phyloP scores from a whole-genome alignment of 1,140 invertebrate genomes.

The Pseudobourletiella spinata region DNA sequence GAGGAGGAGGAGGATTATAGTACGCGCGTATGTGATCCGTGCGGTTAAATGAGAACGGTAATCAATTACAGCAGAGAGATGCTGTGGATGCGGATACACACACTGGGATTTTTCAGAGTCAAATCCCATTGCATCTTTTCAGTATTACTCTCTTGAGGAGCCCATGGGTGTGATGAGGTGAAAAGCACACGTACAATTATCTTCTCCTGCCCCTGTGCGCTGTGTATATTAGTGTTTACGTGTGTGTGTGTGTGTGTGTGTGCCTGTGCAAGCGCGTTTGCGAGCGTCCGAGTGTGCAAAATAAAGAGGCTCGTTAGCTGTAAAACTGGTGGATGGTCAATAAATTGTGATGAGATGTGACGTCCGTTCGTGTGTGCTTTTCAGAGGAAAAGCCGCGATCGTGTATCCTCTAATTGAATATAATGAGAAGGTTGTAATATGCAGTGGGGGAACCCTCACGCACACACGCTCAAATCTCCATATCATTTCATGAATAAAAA shows the following conservation, averaged over 20 bases:
- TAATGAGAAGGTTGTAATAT: not conserved
- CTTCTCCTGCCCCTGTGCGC: not conserved
- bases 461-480: too few relatives aligned
- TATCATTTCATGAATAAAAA: too few relatives aligned
- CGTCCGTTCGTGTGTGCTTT: not conserved
- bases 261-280: not conserved
- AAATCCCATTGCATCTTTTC: too few relatives aligned
- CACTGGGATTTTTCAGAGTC: too few relatives aligned
- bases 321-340: not conserved
- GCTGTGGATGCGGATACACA: too few relatives aligned
- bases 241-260: not conserved
- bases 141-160: too few relatives aligned
- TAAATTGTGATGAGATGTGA: slow-evolving; percentile 1
- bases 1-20: too few relatives aligned
- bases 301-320: not conserved
- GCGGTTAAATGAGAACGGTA: too few relatives aligned
- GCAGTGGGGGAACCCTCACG: too few relatives aligned
- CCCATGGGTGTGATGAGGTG: too few relatives aligned
- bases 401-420: slow-evolving; percentile 1
- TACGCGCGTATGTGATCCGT: too few relatives aligned
- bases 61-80: too few relatives aligned
- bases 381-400: not conserved
- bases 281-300: not conserved
- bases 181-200: not conserved
- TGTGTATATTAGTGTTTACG: not conserved